These are phyloP conservation scores for Agrotis ipsilon DNA, from an alignment of 2,888 invertebrate species.

Conservation along the genomic window DNA sequence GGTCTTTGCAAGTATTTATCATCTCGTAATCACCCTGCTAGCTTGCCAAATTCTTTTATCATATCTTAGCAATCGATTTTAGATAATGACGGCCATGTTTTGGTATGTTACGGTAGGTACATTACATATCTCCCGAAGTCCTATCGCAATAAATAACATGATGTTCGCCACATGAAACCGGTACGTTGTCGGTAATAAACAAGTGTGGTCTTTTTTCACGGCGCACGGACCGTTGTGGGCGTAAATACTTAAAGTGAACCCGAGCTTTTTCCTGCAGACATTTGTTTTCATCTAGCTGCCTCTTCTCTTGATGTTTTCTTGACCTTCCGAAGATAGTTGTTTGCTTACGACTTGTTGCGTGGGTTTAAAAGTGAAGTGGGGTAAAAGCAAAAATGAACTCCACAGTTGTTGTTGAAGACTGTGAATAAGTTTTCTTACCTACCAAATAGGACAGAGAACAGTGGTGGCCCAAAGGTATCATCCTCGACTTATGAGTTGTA, in stretches of 20 bases:
- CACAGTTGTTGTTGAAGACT: slow-evolving; percentile 26
- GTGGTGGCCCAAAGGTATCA: no score
- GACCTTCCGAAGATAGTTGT: slow-evolving; percentile 27
- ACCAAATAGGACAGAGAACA: no score
- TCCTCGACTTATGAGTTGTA: no score
- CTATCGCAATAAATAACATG: not conserved
- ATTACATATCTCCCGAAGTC: not conserved
- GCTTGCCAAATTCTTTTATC: not conserved
- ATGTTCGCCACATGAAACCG: slow-evolving; percentile 36
- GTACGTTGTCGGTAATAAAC: slow-evolving; percentile 45
- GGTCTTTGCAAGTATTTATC: no score
- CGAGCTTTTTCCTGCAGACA: slow-evolving; percentile 54
- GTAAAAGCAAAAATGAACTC: not conserved
- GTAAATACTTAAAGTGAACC: slow-evolving; percentile 47
- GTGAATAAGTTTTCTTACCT: no score
- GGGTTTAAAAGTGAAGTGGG: slow-evolving; percentile 9
- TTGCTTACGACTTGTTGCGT: slow-evolving; percentile 54
- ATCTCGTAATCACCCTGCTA: not conserved
- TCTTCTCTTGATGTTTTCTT: slow-evolving; percentile 41
- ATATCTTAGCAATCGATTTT: not conserved
- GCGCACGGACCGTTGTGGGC: slow-evolving; percentile 34
- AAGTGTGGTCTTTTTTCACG: slow-evolving; percentile 44
- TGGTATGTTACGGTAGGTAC: not conserved
- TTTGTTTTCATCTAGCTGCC: slow-evolving; percentile 53
- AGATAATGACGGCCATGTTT: not conserved